Evolutionary conservation across 1,140 invertebrate genomes (phyloP).

Genomic region (Lysiphlebus fabarum): DNA sequence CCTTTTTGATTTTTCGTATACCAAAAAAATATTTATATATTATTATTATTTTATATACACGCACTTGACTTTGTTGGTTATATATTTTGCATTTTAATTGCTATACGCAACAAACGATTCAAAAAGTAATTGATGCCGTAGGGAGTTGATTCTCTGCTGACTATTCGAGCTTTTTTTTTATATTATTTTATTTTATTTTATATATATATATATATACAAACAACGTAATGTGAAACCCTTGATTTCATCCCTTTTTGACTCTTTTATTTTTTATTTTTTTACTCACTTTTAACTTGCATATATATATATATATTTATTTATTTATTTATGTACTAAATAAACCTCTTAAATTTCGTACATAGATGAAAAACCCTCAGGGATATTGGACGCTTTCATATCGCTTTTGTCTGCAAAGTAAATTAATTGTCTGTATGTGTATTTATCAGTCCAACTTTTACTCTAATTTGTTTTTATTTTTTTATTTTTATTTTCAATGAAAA

Average conservation of each 20-base stretch:
- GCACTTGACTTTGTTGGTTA: conserved; percentile 27
- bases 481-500: conserved; percentile 22
- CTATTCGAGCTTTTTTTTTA: neutral
- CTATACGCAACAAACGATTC: conserved; percentile 27
- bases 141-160: conserved; percentile 22
- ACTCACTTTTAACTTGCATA: neutral
- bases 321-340: no score
- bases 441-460: neutral
- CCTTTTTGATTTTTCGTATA: neutral
- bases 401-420: conserved; percentile 6
- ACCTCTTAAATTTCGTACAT: no score
- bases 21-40: conserved; percentile 17
- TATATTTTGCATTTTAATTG: conserved; percentile 39
- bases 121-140: conserved; percentile 35
- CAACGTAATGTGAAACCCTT: neutral
- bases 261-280: neutral
- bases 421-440: conserved; percentile 2
- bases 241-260: conserved; percentile 1
- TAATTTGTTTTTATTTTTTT: conserved; percentile 27
- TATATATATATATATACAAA: neutral
- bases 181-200: neutral
- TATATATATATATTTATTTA: no score
- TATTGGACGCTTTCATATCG: conserved; percentile 9
- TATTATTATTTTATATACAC: conserved; percentile 12
- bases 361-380: no score